phyloP scores from a whole-genome alignment of 2,797 vertebrate species.

The Peromyscus melanophrys region DNA sequence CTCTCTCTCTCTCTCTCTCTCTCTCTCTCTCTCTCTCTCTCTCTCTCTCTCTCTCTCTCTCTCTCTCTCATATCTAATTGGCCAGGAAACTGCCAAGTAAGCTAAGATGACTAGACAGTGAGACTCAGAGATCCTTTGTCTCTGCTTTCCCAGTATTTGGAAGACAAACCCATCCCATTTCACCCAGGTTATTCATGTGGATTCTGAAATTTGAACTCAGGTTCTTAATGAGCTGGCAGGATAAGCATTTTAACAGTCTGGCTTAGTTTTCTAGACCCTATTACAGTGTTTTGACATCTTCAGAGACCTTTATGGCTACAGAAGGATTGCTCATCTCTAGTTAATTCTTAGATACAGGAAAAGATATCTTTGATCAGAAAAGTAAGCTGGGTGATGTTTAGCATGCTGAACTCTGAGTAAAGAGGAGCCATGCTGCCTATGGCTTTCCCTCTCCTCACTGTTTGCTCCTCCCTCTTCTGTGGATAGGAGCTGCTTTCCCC shows the following conservation, averaged over 20 bases:
- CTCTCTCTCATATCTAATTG: neutral
- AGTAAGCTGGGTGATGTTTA: neutral
- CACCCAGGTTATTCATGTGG: neutral
- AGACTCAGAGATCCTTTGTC: neutral
- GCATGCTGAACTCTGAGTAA: neutral
- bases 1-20: too few relatives aligned
- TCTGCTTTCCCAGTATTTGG: neutral
- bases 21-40: neutral
- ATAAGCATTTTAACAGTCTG: too few relatives aligned
- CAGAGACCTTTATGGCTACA: neutral
- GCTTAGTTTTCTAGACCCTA: neutral
- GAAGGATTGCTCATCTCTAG: neutral
- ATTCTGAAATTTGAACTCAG: neutral
- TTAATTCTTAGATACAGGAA: neutral
- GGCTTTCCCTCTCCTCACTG: accelerated
- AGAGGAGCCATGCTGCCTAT: neutral
- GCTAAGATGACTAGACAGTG: neutral
- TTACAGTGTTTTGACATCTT: neutral
- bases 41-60: neutral
- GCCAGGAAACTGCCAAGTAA: neutral
- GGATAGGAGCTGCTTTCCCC: neutral
- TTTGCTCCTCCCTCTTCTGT: neutral
- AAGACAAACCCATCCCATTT: neutral
- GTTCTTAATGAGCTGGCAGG: neutral
- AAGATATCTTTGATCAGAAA: neutral